phyloP scores from a whole-genome alignment of 2,888 invertebrate genomes.

The Cephalotes varians region DNA sequence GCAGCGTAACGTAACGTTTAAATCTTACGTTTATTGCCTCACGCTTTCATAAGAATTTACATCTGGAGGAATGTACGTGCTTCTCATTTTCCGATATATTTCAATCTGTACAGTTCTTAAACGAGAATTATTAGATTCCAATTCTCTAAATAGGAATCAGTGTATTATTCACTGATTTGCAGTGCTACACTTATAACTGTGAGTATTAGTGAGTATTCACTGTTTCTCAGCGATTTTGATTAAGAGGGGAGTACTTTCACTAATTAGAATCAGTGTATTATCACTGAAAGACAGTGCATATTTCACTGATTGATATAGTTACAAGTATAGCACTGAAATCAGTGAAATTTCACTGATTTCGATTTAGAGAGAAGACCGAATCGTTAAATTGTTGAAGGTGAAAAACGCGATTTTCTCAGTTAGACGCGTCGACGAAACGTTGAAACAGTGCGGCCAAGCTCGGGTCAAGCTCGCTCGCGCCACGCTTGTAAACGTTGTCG shows the following conservation, averaged over 20 bases:
- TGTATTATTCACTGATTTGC: too few species aligned
- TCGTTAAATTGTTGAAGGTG: background rate
- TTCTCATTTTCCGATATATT: background rate
- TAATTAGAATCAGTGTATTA: too few species aligned
- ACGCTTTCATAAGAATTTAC: background rate
- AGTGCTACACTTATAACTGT: too few species aligned
- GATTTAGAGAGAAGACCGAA: too few species aligned
- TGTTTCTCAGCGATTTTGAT: too few species aligned
- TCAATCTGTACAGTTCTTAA: background rate
- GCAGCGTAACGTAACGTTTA: background rate
- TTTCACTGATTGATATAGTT: too few species aligned
- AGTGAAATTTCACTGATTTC: too few species aligned
- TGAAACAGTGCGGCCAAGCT: conserved; percentile 12
- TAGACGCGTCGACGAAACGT: background rate
- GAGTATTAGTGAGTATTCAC: too few species aligned
- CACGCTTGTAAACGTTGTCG: background rate
- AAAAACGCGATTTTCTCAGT: background rate
- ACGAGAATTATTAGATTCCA: background rate
- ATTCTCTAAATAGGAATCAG: too few species aligned
- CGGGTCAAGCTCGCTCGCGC: background rate
- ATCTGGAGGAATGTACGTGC: background rate
- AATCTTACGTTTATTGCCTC: background rate
- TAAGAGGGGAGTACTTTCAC: too few species aligned
- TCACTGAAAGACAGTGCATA: too few species aligned
- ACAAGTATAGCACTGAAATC: too few species aligned